These are phyloP conservation scores for Drosophila seguyi DNA, from an alignment of 1,140 invertebrate species.

Conservation along the genomic window DNA sequence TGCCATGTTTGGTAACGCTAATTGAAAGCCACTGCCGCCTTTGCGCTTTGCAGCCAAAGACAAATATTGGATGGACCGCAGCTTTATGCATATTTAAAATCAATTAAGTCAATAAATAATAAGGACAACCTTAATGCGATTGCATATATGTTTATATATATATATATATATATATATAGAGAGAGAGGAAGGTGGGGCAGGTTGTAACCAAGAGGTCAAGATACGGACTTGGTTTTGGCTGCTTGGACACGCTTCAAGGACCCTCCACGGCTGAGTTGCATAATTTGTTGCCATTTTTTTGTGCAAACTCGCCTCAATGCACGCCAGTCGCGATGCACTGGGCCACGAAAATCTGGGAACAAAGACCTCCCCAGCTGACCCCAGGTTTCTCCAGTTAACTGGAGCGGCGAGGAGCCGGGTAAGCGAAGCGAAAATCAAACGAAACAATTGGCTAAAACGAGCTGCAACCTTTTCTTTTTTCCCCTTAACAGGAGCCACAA, in stretches of 20 bases:
- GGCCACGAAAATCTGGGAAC: slow-evolving; percentile 53
- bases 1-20: slow-evolving; percentile 49
- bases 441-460: slow-evolving; percentile 51
- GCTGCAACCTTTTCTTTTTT: not conserved
- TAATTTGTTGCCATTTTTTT: slow-evolving; percentile 32
- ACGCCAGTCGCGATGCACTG: slow-evolving; percentile 49
- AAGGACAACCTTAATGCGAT: slow-evolving; percentile 78
- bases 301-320: slow-evolving; percentile 18
- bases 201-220: slow-evolving; percentile 23
- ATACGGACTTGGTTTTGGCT: slow-evolving; percentile 44
- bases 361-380: slow-evolving; percentile 5
- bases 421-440: slow-evolving; percentile 46
- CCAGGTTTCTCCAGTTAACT: slow-evolving; percentile 11
- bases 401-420: no score
- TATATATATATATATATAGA: not conserved
- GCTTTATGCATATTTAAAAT: slow-evolving; percentile 85
- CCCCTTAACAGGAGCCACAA: not conserved
- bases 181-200: not conserved
- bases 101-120: slow-evolving; percentile 85
- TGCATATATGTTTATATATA: slow-evolving; percentile 36
- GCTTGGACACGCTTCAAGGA: slow-evolving; percentile 43
- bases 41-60: slow-evolving; percentile 77
- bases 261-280: slow-evolving; percentile 46
- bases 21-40: slow-evolving; percentile 69
- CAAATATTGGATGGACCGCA: slow-evolving; percentile 82